These are phyloP conservation scores for Meloidogyne chitwoodi DNA, from an alignment of 1,140 invertebrate genomes.

Conservation along the genomic window DNA sequence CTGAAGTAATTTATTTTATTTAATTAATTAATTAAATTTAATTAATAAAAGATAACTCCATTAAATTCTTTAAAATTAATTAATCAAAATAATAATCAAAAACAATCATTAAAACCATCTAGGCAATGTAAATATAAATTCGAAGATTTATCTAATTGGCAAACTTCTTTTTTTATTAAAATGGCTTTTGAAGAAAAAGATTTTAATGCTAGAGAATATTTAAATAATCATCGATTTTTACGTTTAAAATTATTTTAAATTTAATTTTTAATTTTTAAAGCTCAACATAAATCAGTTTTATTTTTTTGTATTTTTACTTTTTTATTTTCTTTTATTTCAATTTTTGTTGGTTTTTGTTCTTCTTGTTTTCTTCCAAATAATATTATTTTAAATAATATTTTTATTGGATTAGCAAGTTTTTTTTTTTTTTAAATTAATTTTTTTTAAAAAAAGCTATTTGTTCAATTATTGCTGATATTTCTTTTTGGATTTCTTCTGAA, in stretches of 20 bases:
- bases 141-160: background rate
- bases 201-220: constrained; percentile 34
- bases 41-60: constrained; percentile 3
- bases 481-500: constrained; percentile 44
- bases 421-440: constrained; percentile 9
- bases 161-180: constrained; percentile 1
- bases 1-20: constrained; percentile 27
- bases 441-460: constrained; percentile 36
- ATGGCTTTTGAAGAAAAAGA: constrained; percentile 50
- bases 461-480: constrained; percentile 45
- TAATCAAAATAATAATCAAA: background rate
- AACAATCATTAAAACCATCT: background rate
- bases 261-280: constrained; percentile 32
- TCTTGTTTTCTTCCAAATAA: constrained; percentile 50
- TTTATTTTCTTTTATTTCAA: constrained; percentile 45
- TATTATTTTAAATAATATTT: constrained; percentile 39
- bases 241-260: constrained; percentile 25
- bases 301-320: constrained; percentile 51
- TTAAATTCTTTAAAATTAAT: constrained; percentile 19
- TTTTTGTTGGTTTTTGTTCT: constrained; percentile 50
- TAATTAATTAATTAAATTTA: background rate
- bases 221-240: constrained; percentile 46
- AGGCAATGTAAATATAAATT: constrained; percentile 17
- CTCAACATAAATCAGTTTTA: constrained; percentile 53
- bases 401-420: constrained; percentile 48